phyloP scores from a whole-genome alignment of 2,797 vertebrate genomes.

The Phrynocephalus vlangalii region DNA sequence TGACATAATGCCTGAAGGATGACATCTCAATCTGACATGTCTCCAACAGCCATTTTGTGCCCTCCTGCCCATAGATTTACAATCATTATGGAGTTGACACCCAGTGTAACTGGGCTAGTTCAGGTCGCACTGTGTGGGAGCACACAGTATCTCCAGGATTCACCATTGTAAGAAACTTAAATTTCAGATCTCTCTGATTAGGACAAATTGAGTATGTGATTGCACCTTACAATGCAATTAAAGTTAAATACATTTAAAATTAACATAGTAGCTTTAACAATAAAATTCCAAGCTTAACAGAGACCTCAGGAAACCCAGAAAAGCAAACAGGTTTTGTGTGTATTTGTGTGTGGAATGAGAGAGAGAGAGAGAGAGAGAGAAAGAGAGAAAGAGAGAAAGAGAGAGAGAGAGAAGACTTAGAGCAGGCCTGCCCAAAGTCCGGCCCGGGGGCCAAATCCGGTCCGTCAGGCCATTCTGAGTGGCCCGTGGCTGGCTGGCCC shows the following conservation, averaged over 20 bases:
- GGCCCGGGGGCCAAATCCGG: no score
- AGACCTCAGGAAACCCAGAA: no score
- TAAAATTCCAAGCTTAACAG: neutral
- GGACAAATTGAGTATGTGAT: neutral
- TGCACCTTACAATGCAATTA: neutral
- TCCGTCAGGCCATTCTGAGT: no score
- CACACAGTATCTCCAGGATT: neutral
- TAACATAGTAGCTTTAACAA: constrained; percentile 1
- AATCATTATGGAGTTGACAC: neutral
- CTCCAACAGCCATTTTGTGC: neutral
- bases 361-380: no score
- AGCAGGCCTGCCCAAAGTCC: no score
- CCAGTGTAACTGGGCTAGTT: neutral
- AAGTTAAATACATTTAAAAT: constrained; percentile 3
- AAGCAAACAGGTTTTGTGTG: neutral
- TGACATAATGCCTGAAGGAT: neutral
- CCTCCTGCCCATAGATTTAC: neutral
- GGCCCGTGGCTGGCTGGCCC: no score
- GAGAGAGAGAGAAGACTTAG: no score
- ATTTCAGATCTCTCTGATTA: neutral
- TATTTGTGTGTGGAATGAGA: no score
- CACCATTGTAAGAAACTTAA: neutral
- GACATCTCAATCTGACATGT: neutral
- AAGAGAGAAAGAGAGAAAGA: no score
- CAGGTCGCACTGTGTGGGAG: neutral